A percentile compares a stretch with the other conserved stretches of the same genome.
phyloP scores from a whole-genome alignment of 2,888 invertebrate species.

The Eupeodes latifasciatus region DNA sequence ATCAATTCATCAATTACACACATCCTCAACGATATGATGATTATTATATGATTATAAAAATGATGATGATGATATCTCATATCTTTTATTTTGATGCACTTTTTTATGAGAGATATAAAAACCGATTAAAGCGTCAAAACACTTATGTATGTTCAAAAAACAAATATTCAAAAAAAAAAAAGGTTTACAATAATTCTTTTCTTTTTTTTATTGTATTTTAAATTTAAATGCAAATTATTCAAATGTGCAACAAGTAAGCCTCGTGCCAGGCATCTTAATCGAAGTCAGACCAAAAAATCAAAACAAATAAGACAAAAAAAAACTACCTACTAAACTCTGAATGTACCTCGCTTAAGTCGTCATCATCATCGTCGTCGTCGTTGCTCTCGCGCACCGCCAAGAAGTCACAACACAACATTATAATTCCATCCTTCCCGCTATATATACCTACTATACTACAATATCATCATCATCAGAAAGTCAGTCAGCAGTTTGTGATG shows the following conservation, averaged over 20 bases:
- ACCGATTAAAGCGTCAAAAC: constrained; percentile 70
- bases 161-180: constrained; percentile 27
- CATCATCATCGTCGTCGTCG: not conserved
- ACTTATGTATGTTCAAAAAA: constrained; percentile 49
- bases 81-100: constrained; percentile 71
- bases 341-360: not conserved
- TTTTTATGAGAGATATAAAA: constrained; percentile 54
- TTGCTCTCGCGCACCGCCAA: constrained; percentile 54
- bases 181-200: not conserved
- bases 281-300: constrained; percentile 25
- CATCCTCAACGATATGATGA: constrained; percentile 46
- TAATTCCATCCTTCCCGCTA: constrained; percentile 48
- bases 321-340: constrained; percentile 5
- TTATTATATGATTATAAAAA: constrained; percentile 5
- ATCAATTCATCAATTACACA: constrained; percentile 70
- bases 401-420: constrained; percentile 64
- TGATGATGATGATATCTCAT: constrained; percentile 39
- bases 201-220: constrained; percentile 28
- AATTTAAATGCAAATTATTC: constrained; percentile 75
- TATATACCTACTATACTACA: constrained; percentile 11
- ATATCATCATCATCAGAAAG: not conserved
- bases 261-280: constrained; percentile 76
- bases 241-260: constrained; percentile 77
- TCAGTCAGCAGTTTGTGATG: constrained; percentile 18
- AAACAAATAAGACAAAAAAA: constrained; percentile 4